Conservation (phyloP, 2,797 vertebrate genomes). For the Lacerta viridis region DNA sequence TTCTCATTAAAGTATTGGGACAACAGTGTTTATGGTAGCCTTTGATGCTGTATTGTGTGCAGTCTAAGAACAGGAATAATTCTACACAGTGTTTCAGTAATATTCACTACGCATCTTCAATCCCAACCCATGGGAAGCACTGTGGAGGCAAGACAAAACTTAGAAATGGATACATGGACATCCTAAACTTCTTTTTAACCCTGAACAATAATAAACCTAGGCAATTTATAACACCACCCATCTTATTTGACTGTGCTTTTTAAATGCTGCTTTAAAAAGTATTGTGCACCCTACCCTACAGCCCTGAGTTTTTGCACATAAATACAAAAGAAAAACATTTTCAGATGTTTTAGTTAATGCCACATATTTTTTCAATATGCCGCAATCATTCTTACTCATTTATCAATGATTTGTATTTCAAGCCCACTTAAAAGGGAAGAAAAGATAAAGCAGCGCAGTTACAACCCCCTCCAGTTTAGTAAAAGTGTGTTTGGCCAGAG, state of each 20-base stretch:
- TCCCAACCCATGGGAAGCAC: neutral
- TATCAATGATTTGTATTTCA: constrained; percentile 21
- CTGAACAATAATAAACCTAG: neutral
- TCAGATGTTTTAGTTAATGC: neutral
- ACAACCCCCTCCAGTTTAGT: neutral
- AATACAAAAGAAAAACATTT: neutral
- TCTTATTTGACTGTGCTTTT: neutral
- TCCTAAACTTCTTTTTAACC: neutral
- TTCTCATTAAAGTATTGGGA: neutral
- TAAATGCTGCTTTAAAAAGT: constrained; percentile 1
- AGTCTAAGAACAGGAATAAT: neutral
- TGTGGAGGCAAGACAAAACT: neutral
- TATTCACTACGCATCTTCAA: neutral
- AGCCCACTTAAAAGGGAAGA: neutral
- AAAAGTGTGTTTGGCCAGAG: neutral
- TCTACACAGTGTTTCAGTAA: neutral
- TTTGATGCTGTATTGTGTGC: neutral
- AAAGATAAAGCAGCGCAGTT: neutral
- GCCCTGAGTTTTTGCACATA: neutral
- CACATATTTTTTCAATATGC: neutral
- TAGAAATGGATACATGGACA: neutral
- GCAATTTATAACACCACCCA: neutral
- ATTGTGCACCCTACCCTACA: neutral
- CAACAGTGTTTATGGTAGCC: neutral
- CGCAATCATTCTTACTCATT: neutral